These are phyloP conservation scores for Sebastes oblongus DNA, from an alignment of 2,797 vertebrate species.

Conservation along the genomic window DNA sequence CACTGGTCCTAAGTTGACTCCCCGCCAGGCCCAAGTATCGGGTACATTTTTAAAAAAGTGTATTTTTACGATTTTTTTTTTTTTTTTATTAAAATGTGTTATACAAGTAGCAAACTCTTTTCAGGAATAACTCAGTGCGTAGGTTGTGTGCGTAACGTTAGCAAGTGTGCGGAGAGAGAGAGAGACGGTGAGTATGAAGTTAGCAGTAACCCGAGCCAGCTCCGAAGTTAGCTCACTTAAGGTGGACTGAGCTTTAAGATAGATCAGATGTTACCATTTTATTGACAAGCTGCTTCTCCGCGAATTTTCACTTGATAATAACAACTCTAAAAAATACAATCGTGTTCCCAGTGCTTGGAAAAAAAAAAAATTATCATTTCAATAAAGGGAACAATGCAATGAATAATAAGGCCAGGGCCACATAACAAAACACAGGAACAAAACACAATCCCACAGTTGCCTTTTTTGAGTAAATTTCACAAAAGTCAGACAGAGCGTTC, in stretches of 20 bases:
- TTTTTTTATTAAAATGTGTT: too few relatives aligned
- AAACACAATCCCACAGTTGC: neutral
- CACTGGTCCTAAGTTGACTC: too few relatives aligned
- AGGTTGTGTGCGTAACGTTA: accelerated
- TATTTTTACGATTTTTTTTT: too few relatives aligned
- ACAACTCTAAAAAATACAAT: neutral
- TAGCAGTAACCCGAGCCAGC: neutral
- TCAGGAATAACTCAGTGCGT: neutral
- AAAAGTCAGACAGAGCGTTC: neutral
- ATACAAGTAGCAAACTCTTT: too few relatives aligned
- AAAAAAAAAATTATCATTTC: neutral
- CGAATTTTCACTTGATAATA: neutral
- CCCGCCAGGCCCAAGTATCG: too few relatives aligned
- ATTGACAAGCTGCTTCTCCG: neutral
- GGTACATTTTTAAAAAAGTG: too few relatives aligned
- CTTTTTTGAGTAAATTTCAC: neutral
- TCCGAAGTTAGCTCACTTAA: neutral
- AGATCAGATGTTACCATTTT: neutral
- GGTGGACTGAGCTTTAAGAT: neutral
- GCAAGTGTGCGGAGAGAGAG: neutral
- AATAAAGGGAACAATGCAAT: neutral
- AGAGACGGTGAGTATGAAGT: too few relatives aligned
- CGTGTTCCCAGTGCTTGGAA: neutral
- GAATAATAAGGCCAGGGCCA: neutral
- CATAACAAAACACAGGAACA: neutral